Evolutionary conservation across 1,140 invertebrate genomes (phyloP).

Genomic region (Penaeus vannamei): DNA sequence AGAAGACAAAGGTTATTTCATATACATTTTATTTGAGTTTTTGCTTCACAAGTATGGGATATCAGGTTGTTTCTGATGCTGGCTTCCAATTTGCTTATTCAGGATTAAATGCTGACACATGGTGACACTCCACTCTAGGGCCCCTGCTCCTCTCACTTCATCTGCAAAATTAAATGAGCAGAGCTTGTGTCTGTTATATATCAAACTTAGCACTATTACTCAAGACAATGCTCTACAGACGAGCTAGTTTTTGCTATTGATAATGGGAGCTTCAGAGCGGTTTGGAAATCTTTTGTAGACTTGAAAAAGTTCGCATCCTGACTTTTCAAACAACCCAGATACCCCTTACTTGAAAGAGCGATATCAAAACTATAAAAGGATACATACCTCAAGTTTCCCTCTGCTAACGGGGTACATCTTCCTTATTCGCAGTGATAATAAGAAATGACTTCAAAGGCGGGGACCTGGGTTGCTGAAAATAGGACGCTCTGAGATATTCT

Average conservation of each 20-base stretch:
- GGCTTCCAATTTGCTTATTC: slow-evolving; percentile 61
- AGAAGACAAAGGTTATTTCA: slow-evolving; percentile 47
- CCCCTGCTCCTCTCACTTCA: slow-evolving; percentile 57
- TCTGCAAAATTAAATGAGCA: slow-evolving; percentile 62
- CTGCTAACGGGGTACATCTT: slow-evolving; percentile 49
- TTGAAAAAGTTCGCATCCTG: slow-evolving; percentile 56
- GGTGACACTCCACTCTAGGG: slow-evolving; percentile 58
- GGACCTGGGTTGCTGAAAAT: slow-evolving; percentile 62
- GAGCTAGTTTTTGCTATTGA: slow-evolving; percentile 36
- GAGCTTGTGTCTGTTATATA: slow-evolving; percentile 57
- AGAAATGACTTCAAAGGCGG: slow-evolving; percentile 50
- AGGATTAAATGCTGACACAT: slow-evolving; percentile 57
- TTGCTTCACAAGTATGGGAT: slow-evolving; percentile 64
- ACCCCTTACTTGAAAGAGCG: slow-evolving; percentile 61
- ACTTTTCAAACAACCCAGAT: slow-evolving; percentile 64
- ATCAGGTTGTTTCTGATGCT: slow-evolving; percentile 63
- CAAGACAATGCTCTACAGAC: slow-evolving; percentile 38
- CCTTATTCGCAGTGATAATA: slow-evolving; percentile 47
- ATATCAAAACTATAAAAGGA: slow-evolving; percentile 33
- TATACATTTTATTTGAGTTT: slow-evolving; percentile 50
- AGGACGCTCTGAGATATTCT: slow-evolving; percentile 46
- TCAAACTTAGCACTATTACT: slow-evolving; percentile 53
- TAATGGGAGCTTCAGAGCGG: slow-evolving; percentile 40
- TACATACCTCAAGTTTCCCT: slow-evolving; percentile 57
- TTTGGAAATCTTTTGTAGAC: slow-evolving; percentile 17